These are phyloP conservation scores for Leguminivora glycinivorella DNA, from an alignment of 1,140 invertebrate species.

Conservation along the genomic window DNA sequence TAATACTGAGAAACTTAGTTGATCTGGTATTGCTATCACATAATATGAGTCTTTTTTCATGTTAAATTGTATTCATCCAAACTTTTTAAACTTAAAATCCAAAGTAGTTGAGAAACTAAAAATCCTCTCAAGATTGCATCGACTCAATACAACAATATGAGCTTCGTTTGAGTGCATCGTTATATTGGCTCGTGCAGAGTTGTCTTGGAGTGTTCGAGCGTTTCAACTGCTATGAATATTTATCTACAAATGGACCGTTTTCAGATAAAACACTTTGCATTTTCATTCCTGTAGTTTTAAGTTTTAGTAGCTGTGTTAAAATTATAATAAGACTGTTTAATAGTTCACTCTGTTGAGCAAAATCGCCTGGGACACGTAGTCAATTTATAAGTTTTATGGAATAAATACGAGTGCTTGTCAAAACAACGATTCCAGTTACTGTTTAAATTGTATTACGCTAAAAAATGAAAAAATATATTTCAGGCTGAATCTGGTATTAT, in stretches of 20 bases:
- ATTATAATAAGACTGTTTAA: no score
- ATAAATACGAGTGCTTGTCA: background rate
- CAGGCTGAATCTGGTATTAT: no score
- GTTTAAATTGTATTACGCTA: background rate
- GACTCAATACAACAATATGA: background rate
- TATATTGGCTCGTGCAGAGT: no score
- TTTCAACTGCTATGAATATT: background rate
- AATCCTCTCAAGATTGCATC: background rate
- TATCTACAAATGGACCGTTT: slow-evolving; percentile 8
- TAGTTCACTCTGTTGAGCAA: background rate
- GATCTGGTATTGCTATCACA: no score
- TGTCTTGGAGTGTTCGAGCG: background rate
- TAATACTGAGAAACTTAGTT: no score
- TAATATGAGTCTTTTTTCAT: no score
- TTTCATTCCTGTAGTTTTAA: no score
- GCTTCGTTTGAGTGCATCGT: background rate
- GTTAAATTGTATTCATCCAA: no score
- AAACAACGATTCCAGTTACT: slow-evolving; percentile 7
- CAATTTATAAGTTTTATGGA: background rate
- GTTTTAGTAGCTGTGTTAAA: background rate
- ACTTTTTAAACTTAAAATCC: no score
- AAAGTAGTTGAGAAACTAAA: no score
- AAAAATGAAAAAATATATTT: no score
- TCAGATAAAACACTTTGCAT: background rate
- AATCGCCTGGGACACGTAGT: background rate